A percentile compares a stretch with the other conserved stretches of the same genome.
Evolutionary conservation across 1,140 invertebrate species (phyloP).

Genomic region (Gryllus bimaculatus): DNA sequence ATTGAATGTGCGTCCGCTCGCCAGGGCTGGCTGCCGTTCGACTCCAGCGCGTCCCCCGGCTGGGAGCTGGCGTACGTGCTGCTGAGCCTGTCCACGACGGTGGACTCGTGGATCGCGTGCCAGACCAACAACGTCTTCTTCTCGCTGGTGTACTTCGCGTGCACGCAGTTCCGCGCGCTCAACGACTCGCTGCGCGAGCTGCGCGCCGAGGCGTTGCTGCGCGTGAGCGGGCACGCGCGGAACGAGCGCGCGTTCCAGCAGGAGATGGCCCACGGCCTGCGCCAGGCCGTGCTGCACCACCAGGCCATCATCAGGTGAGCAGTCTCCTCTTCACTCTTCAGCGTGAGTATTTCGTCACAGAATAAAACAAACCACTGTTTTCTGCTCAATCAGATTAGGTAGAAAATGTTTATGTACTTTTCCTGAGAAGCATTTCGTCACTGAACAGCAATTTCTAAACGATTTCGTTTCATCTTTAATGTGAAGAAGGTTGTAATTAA

Average conservation of each 20-base stretch:
- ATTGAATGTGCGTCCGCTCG: no score
- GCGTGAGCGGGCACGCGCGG: background rate
- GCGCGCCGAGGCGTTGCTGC: background rate
- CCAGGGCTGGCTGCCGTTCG: background rate
- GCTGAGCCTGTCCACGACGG: background rate
- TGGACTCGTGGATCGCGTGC: background rate
- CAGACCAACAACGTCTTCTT: background rate
- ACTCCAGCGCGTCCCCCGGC: background rate
- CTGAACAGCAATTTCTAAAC: no score
- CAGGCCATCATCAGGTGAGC: background rate
- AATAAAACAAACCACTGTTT: no score
- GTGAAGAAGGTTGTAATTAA: no score
- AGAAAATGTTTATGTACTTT: no score
- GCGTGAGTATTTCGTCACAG: no score
- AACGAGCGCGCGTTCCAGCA: background rate
- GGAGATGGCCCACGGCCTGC: background rate
- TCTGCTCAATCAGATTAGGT: no score
- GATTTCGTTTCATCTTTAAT: no score
- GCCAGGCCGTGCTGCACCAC: background rate
- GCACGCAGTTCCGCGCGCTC: background rate
- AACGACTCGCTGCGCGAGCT: background rate
- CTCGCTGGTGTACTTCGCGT: background rate
- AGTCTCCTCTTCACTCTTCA: no score
- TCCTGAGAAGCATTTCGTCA: no score
- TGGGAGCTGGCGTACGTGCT: background rate